phyloP scores from a whole-genome alignment of 2,888 invertebrate species.

The Harpagoxenus sublaevis region DNA sequence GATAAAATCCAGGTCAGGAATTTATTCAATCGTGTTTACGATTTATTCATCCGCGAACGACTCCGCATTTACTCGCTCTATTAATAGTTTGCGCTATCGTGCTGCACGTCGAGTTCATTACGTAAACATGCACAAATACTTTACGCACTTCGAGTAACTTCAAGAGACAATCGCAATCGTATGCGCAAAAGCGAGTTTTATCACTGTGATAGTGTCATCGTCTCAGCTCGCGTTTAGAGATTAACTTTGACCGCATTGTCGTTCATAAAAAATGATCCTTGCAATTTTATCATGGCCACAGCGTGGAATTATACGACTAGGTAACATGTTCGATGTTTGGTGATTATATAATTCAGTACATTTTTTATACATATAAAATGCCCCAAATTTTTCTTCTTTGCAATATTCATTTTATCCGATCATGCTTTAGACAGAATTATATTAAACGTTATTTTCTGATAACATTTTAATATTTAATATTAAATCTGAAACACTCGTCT shows the following conservation, averaged over 20 bases:
- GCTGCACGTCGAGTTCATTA: conserved; percentile 18
- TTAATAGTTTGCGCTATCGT: conserved; percentile 30
- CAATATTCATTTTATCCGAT: neutral
- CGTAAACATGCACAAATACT: conserved; percentile 18
- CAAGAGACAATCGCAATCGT: conserved; percentile 6
- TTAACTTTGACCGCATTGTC: conserved; percentile 20
- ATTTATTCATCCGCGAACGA: neutral
- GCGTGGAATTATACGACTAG: neutral
- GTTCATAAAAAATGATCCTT: conserved; percentile 17
- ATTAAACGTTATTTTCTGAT: neutral
- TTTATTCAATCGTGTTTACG: neutral
- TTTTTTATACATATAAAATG: neutral
- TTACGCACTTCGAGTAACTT: neutral
- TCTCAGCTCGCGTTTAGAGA: conserved; percentile 13
- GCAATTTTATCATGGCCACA: neutral
- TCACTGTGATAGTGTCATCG: conserved; percentile 28
- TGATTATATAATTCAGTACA: neutral
- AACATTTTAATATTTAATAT: neutral
- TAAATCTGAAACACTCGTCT: neutral
- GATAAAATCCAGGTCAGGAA: neutral
- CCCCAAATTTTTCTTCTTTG: neutral
- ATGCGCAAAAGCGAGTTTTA: conserved; percentile 22
- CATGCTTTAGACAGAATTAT: neutral
- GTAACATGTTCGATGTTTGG: neutral
- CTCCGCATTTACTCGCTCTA: conserved; percentile 14